phyloP scores from a whole-genome alignment of 2,888 invertebrate species.

The Plebejus argus region DNA sequence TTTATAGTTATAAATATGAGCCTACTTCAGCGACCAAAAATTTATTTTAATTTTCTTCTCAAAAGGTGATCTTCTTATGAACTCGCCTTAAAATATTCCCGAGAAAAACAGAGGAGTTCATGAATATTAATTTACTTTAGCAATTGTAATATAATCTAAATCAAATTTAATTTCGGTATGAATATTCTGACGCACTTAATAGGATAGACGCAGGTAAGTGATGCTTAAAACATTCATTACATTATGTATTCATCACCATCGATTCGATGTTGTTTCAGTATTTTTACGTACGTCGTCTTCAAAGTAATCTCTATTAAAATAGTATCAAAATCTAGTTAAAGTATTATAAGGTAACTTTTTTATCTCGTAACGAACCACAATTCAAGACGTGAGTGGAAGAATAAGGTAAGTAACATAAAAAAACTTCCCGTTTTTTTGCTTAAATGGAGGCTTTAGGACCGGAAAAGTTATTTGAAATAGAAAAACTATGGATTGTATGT shows the following conservation, averaged over 20 bases:
- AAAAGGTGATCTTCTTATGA: neutral
- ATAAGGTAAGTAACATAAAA: too few species aligned
- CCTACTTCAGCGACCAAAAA: neutral
- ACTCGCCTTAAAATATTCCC: neutral
- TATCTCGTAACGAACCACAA: neutral
- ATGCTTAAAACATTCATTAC: neutral
- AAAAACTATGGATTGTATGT: too few species aligned
- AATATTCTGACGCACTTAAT: slow-evolving; percentile 24
- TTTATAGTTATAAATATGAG: neutral
- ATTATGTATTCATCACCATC: neutral
- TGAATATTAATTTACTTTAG: slow-evolving; percentile 23
- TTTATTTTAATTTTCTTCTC: neutral
- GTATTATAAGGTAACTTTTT: too few species aligned
- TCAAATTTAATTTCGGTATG: slow-evolving; percentile 24
- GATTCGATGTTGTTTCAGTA: neutral
- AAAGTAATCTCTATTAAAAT: too few species aligned
- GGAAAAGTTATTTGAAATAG: too few species aligned
- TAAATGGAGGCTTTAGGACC: too few species aligned
- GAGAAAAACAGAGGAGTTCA: slow-evolving; percentile 25
- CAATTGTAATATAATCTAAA: slow-evolving; percentile 22
- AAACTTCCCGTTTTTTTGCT: too few species aligned
- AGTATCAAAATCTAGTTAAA: too few species aligned
- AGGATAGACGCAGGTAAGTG: neutral
- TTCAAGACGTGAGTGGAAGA: too few species aligned
- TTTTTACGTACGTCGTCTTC: neutral